Base-by-base conservation (phyloP, 2,113 vertebrate genomes). In the Tenrec ecaudatus region DNA sequence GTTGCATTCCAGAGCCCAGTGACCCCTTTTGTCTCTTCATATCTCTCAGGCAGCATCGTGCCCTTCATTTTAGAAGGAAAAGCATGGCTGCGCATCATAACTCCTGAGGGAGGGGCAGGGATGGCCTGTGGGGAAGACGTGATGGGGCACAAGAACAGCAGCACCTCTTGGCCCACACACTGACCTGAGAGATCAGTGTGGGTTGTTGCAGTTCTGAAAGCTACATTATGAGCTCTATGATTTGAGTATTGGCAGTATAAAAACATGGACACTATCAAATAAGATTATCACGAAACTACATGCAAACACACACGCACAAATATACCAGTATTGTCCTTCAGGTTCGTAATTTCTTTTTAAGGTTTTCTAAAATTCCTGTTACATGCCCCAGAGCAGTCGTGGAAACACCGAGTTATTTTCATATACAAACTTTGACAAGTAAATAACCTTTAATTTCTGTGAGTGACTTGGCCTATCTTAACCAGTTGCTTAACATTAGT, bases 401-500 rank as follows among this genome's bases (percentile, higher is more conserved):
- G 36, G 40, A 79, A 69, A 83, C 88, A 22, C 76, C 23, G 90
- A 31, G 22, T 86, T 78, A 6, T 94, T 95, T 91, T 94, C 47
- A 94, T 58, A 60, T 58, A 53, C 5, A 47, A 43, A 15, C 60
- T 64, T 90, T 94, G 82, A 84, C 80, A 87, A 71, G 27, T 53
- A 53, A 79, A 22, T 91, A 85, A 75, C 29, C 31, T 86, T 90
- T 64, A 84, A 58, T 86, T 86, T 92, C 43, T 38, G 0, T 95
- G 53, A 68, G 60, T 89, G 86, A 77, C 25, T 53, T 73, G 4
- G 73, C 79, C n/a, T 80, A 47, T 82, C 94, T 86, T 82, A 90
- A 91, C 66, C 27, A 71, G 9, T 85, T 94, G 16, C 83, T 91
- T 84, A 31, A 83, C 8, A 94, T 96, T 68, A 88, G 36, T 86